Base-by-base conservation (phyloP, 2,797 vertebrate genomes). In the Alosa sapidissima region DNA sequence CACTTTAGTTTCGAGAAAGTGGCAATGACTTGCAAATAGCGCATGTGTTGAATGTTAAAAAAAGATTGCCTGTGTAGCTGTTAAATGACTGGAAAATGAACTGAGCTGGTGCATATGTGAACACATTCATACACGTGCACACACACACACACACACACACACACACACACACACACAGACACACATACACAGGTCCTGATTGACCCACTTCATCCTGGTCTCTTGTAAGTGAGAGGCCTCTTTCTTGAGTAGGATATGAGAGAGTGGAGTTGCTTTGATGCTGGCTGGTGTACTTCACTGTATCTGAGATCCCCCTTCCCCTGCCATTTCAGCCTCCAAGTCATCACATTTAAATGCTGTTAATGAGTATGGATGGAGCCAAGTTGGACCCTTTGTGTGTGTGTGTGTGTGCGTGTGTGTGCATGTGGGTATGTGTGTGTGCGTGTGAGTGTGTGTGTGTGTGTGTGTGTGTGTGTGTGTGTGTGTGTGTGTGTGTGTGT, bases 181-280 rank as follows among this genome's bases (percentile, higher is more conserved):
- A 87, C 83, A 86, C 49, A 85, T 81, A 86, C 68, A 87, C 49
- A 84, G 13, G n/a, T 33, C 82, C 41, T 87, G 85, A 89, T 86
- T 87, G 87, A 87, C 87, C 88, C 87, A 87, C 86, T 89, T 91
- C 87, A 84, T 48, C 86, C 82, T 85, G 84, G 82, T 87, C 85
- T 85, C 83, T 88, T 68, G 81, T 83, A 88, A 86, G 86, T 86
- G 84, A 88, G 84, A 85, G 55, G 58, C 58, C 81, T 87, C 65
- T 45, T 88, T 75, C 62, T 85, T 83, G 83, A 85, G 65, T 85
- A 81, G 82, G 65, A 85, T 84, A 48, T 86, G 81, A 72, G 41
- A 75, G 75, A 82, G 10, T 84, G 85, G 82, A 81, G 52, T 65
- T 84, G 84, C 87, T 89, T 87, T 85, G 58, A 84, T 88, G 82